These are phyloP conservation scores for Pyrgilauda ruficollis DNA, from an alignment of 2,113 vertebrate genomes.

Conservation along the genomic window DNA sequence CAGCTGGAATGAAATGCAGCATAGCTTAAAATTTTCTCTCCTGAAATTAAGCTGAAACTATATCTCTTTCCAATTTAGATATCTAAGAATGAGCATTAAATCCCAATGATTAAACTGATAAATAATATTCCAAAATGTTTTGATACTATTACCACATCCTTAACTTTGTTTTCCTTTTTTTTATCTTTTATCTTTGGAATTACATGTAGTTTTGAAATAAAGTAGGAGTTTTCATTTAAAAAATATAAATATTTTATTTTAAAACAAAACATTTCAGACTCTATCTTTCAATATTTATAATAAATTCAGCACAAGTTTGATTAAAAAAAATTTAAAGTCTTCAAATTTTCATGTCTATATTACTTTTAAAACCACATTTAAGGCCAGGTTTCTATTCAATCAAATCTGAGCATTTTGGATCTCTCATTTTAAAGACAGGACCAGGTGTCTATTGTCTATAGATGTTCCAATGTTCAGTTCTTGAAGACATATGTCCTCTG, in stretches of 20 bases:
- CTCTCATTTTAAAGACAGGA: neutral
- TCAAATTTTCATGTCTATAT: neutral
- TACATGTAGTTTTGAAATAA: neutral
- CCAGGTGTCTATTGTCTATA: neutral
- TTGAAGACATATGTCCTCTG: neutral
- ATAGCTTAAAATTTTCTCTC: neutral
- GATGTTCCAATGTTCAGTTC: neutral
- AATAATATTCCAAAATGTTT: neutral
- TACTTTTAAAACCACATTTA: neutral
- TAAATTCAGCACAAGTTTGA: neutral
- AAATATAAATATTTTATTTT: neutral
- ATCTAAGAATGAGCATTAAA: neutral
- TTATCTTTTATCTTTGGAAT: neutral
- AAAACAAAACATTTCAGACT: neutral
- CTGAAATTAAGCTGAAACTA: neutral
- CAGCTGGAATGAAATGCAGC: neutral
- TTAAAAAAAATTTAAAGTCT: neutral
- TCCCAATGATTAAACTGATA: neutral
- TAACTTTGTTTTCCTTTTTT: neutral
- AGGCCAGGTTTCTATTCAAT: neutral
- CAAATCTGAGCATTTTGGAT: neutral
- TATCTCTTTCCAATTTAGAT: neutral
- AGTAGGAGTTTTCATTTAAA: neutral
- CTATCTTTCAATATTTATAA: neutral
- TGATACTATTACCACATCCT: too few relatives aligned